Base-by-base conservation (phyloP, 2,113 vertebrate species). In the Mobula hypostoma region DNA sequence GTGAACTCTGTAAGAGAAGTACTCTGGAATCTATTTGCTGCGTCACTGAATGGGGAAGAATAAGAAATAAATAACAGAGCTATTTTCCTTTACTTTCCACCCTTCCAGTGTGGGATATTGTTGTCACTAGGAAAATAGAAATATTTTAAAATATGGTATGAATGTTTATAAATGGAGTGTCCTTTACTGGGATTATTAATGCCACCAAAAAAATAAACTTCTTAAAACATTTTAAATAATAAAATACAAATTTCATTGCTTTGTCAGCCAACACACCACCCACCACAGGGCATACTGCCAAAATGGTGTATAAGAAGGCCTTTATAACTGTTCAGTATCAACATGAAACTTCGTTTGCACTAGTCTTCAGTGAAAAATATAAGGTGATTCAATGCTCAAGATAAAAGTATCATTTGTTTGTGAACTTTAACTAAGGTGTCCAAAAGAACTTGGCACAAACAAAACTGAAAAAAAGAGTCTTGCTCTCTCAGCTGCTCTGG, bases 371-470 rank as follows among this genome's bases (percentile, higher is more conserved):
- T 56, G 70, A 74, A 74, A 93, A 90, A 76, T 74, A 74, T 76
- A 74, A 9, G 3, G 40, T 11, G 21, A 40, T 74, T 32, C 24
- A 40, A 19, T 24, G 70, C 70, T 29, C 2, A 48, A 76, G 40
- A 56, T 56, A 93, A 56, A 93, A 48, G 24, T 48, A 7, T 9
- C 70, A 93, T 93, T 93, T 74, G 40, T 74, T 93, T 93, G 68
- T 76, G 61, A 48, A 74, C 74, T 74, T 93, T 93, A 56, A 93
- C 70, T 21, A 72, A 48, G 70, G 68, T 93, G 40, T 74, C 68
- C 91, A 93, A 93, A 93, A 74, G 32, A 74, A 74, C 29, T 74
- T 93, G 90, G 68, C 90, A 74, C 66, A 27, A 32, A 36, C n/a
- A 74, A 48, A n/a, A 14, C 40, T 93, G 32, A 36, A 15, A 92